Evolutionary conservation across 1,140 invertebrate genomes (phyloP).

Genomic region (Cardiocondyla obscurior): DNA sequence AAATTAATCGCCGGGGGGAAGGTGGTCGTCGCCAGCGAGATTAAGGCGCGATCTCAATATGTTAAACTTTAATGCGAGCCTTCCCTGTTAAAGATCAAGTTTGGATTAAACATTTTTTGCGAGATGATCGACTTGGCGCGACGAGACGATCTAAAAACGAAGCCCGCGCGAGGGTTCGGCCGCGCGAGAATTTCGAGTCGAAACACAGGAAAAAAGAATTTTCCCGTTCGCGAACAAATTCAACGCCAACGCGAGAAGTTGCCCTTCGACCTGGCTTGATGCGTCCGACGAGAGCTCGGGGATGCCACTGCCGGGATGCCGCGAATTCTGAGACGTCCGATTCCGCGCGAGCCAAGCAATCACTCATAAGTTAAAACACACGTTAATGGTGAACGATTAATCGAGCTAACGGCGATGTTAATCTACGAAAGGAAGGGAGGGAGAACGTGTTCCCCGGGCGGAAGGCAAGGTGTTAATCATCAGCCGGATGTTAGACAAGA

Average conservation of each 20-base stretch:
- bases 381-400: conserved; percentile 2
- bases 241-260: not conserved
- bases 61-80: not conserved
- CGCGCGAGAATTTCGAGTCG: conserved; percentile 28
- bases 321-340: not conserved
- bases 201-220: conserved; percentile 16
- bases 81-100: not conserved
- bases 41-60: not conserved
- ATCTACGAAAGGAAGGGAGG: too few relatives aligned
- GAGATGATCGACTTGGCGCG: not conserved
- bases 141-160: not conserved
- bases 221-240: conserved; percentile 1
- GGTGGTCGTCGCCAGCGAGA: not conserved
- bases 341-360: not conserved
- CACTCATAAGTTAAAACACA: not conserved
- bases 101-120: not conserved
- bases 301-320: not conserved
- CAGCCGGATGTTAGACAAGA: conserved; percentile 52
- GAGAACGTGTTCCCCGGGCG: not conserved
- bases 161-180: not conserved
- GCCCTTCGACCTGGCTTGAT: conserved; percentile 23
- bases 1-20: conserved; percentile 1
- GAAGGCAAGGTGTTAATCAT: conserved; percentile 36
- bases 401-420: conserved; percentile 6
- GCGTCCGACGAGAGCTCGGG: conserved; percentile 7